Percentiles rank a stretch among this genome's conserved stretches.
phyloP scores from a whole-genome alignment of 1,140 invertebrate genomes.

The Colletes gigas region DNA sequence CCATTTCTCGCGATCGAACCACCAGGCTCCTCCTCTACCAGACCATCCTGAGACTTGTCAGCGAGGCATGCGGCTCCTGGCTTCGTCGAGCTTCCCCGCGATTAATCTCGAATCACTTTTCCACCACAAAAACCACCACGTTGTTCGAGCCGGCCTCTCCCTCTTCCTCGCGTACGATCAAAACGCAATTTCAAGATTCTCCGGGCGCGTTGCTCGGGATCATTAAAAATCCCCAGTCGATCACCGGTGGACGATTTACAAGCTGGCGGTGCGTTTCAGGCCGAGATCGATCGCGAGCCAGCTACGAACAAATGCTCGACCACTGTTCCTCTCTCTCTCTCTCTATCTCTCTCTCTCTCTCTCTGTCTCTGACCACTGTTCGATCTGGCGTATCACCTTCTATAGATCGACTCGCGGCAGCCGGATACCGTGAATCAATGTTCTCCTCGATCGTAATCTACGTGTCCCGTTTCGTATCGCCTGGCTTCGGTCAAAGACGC shows the following conservation, averaged over 20 bases:
- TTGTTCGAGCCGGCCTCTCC: background rate
- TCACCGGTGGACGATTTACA: background rate
- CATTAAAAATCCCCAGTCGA: background rate
- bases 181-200: background rate
- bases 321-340: conserved; percentile 21
- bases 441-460: conserved; percentile 3
- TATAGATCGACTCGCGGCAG: background rate
- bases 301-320: conserved; percentile 18
- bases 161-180: too few species aligned
- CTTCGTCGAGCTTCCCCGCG: conserved; percentile 4
- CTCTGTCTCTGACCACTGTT: background rate
- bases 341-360: conserved; percentile 10
- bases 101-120: conserved; percentile 48
- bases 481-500: conserved; percentile 3
- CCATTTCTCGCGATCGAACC: conserved; percentile 74
- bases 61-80: conserved; percentile 21
- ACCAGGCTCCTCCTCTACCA: conserved; percentile 67
- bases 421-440: background rate
- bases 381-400: conserved; percentile 12
- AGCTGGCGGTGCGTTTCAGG: background rate
- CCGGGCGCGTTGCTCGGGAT: background rate
- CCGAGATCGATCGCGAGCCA: conserved; percentile 22
- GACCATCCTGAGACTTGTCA: conserved; percentile 69
- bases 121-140: conserved; percentile 53
- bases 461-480: background rate